Evolutionary conservation across 2,888 invertebrate genomes (phyloP).

Genomic region (Congeria kusceri): DNA sequence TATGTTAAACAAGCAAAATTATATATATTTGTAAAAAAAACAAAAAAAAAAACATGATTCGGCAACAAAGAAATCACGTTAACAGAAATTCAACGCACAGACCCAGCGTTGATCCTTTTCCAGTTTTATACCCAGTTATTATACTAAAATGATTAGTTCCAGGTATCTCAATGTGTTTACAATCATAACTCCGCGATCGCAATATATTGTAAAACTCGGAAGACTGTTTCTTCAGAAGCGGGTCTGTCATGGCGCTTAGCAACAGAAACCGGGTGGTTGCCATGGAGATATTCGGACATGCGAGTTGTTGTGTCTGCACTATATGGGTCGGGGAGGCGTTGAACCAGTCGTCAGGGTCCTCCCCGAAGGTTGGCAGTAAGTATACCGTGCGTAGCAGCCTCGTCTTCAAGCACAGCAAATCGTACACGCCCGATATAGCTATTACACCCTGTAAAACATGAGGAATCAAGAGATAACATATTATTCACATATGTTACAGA

Average conservation of each 20-base stretch:
- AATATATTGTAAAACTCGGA: conserved; percentile 53
- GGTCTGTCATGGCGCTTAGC: conserved; percentile 67
- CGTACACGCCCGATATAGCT: conserved; percentile 71
- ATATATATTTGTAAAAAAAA: too few relatives aligned
- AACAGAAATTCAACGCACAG: too few relatives aligned
- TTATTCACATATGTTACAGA: too few relatives aligned
- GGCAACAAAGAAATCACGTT: too few relatives aligned
- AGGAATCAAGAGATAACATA: too few relatives aligned
- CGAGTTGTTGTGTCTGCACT: conserved; percentile 19
- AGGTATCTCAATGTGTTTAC: conserved; percentile 57
- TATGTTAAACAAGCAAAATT: too few relatives aligned
- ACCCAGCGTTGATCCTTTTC: conserved; percentile 8
- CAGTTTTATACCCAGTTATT: conserved; percentile 36
- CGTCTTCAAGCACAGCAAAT: conserved; percentile 56
- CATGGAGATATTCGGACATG: not conserved
- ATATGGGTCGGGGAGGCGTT: conserved; percentile 59
- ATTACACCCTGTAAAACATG: conserved; percentile 75
- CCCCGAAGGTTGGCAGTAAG: conserved; percentile 71
- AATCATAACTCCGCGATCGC: conserved; percentile 37
- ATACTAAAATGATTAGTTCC: conserved; percentile 70
- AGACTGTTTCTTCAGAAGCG: conserved; percentile 65
- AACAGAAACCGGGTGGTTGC: conserved; percentile 34
- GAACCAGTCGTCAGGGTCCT: conserved; percentile 47
- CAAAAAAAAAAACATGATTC: too few relatives aligned
- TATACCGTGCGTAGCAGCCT: conserved; percentile 55